These are phyloP conservation scores for Microcebus ravelobensis DNA, from an alignment of 2,113 vertebrate species.

Conservation along the genomic window DNA sequence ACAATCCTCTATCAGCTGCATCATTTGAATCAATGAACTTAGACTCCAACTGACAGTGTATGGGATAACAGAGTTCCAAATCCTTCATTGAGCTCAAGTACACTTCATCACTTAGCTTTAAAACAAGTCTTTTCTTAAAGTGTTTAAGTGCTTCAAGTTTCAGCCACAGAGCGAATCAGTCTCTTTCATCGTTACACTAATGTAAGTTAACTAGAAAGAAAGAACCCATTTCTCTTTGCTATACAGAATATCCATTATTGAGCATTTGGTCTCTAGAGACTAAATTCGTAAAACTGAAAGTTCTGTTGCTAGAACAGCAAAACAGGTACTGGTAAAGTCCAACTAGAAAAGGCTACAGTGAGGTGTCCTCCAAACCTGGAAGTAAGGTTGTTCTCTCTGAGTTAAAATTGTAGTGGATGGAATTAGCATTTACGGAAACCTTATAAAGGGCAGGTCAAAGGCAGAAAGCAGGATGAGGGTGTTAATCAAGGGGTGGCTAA, in stretches of 20 bases:
- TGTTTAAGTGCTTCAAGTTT: neutral
- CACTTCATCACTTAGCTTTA: neutral
- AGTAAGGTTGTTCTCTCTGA: neutral
- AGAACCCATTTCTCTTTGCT: neutral
- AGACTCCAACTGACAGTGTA: neutral
- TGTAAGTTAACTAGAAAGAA: neutral
- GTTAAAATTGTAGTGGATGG: slow-evolving; percentile 35
- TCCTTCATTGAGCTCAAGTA: neutral
- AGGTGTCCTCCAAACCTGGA: neutral
- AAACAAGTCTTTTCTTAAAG: neutral
- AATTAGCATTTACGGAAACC: slow-evolving; percentile 10
- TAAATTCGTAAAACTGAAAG: neutral
- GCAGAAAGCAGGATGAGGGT: neutral
- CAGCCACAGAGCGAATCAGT: neutral
- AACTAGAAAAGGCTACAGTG: neutral
- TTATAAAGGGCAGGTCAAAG: slow-evolving; percentile 62
- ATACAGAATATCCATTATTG: neutral
- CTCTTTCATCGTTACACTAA: neutral
- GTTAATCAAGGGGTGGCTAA: slow-evolving; percentile 49
- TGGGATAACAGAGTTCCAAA: slow-evolving; percentile 12
- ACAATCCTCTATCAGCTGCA: slow-evolving; percentile 54
- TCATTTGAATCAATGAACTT: slow-evolving; percentile 50
- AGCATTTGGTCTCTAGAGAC: neutral
- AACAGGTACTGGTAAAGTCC: neutral
- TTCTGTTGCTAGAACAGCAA: neutral